Evolutionary conservation across 2,797 vertebrate species (phyloP), one percentile per base, ranked within the genome.

Genomic region (Galago senegalensis): DNA sequence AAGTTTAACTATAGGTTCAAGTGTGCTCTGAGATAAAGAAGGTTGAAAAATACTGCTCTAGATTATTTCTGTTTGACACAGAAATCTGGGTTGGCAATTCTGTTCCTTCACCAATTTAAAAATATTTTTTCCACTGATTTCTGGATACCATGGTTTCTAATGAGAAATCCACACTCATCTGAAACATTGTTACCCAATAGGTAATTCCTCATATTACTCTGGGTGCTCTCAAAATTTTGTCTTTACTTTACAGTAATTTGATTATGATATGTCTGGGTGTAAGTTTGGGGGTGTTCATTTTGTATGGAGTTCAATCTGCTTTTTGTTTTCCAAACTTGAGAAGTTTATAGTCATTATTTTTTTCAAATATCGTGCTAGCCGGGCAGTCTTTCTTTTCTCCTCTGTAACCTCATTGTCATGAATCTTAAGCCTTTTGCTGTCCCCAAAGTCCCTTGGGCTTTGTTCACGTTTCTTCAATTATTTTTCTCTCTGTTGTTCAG

Each of bases 101-200:
- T 81, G n/a, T 90, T 81, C 29, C 53, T 82, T 91, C 16, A 49
- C 67, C 23, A 61, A 16, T 91, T 73, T 69, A 73, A 91, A 73
- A 73, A 73, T 53, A n/a, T 49, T 61, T 40, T 40, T 31, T 34
- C 67, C n/a, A 20, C 40, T 70, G 49, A 14, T 82, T 91, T 73
- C 40, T 93, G 43, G 84, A 72, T 21, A 40, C 27, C 56, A 43
- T 56, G 65, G 20, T 81, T 82, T 81, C 40, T 61, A 23, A 81
- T 73, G 16, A 81, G 20, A 49, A 49, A 40, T 56, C 21, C 20
- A 40, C 12, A 93, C 8, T 56, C 77, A 88, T 43, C 76, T 65
- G 21, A 81, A 82, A 53, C 65, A n/a, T 69, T 80, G 17, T 79
- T 58, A 16, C 21, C 14, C 43, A 87, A 9, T 73, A 81, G 34